Base-by-base conservation (phyloP, 1,140 invertebrate species). In the Drosophila persimilis region DNA sequence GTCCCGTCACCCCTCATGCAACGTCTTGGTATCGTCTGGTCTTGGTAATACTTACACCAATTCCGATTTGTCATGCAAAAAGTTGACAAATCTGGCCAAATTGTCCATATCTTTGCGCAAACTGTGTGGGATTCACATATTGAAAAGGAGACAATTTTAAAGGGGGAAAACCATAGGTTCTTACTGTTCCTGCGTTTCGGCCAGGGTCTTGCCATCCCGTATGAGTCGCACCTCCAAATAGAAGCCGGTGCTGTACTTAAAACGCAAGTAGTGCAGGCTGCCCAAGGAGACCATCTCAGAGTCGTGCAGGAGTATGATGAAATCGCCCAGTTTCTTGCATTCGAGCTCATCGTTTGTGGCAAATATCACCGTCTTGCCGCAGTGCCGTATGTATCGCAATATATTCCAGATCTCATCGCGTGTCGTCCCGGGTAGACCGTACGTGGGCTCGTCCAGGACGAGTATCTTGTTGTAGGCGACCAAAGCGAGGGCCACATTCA, bases 301-400 rank as follows among this genome's bases (percentile, higher is more conserved):
- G 41, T 95, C 93, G 48, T 96, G 94, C 94, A 99, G 96, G 24
- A 99, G 97, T 8, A 97, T 96, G 61, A 99, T 97, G 64, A 96
- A 93, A 91, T 99, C 97, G 1, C 97, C 97, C 0, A 99, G 92
- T 26, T 96, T 93, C 92, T 99, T 98, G 24, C 98, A 98, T 92
- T 99, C 98, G 90, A 99, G 97, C 96, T 99, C 98, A 91, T 97
- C 98, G 91, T 98, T 98, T 7, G 98, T 99, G 3, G 97, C 97
- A 13, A 99, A 94, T 6, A 99, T 92, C 70, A 99, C 96, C 1
- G 97, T 98, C 46, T 95, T 93, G 24, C 90, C 89, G 11, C 74
- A 74, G 43, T 72, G 80, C 6, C 85, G 84, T 17, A 78, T 41
- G 46, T 89, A 88, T 13, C 81, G 71, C 29, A 90, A 48, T 6